Percentiles rank a stretch among this genome's conserved stretches.
phyloP scores from a whole-genome alignment of 2,797 vertebrate species.

The Sylvia borin region DNA sequence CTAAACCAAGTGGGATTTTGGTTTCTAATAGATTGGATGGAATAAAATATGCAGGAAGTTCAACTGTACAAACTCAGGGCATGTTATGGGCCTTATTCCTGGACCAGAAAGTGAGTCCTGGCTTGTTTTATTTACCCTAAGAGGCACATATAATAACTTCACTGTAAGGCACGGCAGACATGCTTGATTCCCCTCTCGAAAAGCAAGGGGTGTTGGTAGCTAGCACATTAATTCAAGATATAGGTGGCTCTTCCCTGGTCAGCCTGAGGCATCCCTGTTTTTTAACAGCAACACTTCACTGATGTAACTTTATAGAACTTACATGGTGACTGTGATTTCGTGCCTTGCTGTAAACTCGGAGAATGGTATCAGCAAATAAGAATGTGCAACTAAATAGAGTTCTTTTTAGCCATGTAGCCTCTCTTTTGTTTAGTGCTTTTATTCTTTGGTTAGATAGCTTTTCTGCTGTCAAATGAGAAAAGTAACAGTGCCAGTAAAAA shows the following conservation, averaged over 20 bases:
- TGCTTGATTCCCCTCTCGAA: rapidly evolving
- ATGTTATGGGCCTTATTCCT: neutral
- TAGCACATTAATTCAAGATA: neutral
- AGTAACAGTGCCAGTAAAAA: neutral
- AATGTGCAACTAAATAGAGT: neutral
- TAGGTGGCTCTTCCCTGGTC: neutral
- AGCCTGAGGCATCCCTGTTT: neutral
- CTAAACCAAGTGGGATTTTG: neutral
- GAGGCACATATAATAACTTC: neutral
- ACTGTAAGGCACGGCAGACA: neutral
- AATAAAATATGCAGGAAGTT: neutral
- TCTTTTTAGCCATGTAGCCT: neutral
- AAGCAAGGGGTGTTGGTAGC: neutral
- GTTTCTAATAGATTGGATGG: neutral
- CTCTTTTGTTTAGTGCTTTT: neutral
- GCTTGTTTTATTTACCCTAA: neutral
- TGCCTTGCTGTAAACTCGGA: neutral
- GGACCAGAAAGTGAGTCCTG: neutral
- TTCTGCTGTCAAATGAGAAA: neutral
- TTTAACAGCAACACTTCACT: neutral
- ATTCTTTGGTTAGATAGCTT: neutral
- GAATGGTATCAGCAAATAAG: neutral
- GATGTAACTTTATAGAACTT: neutral
- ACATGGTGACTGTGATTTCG: neutral
- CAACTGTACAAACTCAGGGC: neutral